Conservation (phyloP, 2,113 vertebrate genomes). For the Prinia subflava region DNA sequence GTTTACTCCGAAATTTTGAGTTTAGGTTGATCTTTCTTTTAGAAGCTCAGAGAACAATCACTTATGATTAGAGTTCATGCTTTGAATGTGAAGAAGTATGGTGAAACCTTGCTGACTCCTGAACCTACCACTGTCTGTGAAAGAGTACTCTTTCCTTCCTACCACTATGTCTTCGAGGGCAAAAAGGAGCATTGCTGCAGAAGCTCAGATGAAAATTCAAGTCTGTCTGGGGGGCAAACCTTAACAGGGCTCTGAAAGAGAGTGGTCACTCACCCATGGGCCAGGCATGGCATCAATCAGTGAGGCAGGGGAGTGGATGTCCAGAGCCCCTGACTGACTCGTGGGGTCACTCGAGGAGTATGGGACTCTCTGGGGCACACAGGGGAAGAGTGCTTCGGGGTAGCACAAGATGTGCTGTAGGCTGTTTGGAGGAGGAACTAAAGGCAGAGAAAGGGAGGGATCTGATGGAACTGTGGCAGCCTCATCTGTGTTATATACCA, state of each 20-base stretch:
- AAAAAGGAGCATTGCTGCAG: not conserved
- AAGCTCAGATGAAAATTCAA: not conserved
- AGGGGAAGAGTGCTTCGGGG: not conserved
- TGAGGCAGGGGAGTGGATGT: fast-evolving
- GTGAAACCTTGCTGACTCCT: not conserved
- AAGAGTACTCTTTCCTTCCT: not conserved
- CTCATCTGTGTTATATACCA: not conserved
- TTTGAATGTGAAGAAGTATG: not conserved
- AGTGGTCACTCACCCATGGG: not conserved
- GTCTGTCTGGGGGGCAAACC: not conserved
- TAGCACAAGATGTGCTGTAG: not conserved
- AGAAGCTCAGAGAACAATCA: not conserved
- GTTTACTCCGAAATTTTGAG: not conserved
- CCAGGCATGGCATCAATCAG: not conserved
- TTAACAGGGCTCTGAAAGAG: not conserved
- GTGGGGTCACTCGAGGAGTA: too few species aligned
- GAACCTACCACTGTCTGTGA: not conserved
- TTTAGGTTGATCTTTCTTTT: not conserved
- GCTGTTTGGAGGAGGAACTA: not conserved
- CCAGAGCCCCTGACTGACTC: not conserved
- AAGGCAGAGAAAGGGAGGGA: not conserved
- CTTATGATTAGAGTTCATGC: not conserved
- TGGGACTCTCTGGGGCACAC: fast-evolving
- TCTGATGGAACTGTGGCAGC: not conserved
- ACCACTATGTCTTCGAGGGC: not conserved